Evolutionary conservation across 2,888 invertebrate genomes (phyloP).

Genomic region (Doris montereyensis): DNA sequence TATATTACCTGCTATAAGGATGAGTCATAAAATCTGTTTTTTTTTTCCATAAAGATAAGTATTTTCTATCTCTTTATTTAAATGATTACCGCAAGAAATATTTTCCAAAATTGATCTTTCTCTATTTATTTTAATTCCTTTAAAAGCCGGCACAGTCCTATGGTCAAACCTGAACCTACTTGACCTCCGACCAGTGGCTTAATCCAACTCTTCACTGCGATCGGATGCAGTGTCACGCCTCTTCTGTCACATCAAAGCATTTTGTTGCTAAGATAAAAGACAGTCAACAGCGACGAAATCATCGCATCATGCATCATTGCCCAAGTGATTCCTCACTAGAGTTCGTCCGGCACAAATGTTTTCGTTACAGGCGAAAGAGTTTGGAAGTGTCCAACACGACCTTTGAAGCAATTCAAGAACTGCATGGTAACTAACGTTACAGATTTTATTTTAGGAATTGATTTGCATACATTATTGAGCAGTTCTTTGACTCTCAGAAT

Average conservation of each 20-base stretch:
- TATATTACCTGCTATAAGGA: no score
- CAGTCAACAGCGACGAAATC: constrained; percentile 48
- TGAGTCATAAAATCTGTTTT: no score
- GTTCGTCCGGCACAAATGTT: constrained; percentile 42
- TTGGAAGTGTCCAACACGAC: not conserved
- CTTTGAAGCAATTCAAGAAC: constrained; percentile 1
- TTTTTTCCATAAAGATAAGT: no score
- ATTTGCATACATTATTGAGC: no score
- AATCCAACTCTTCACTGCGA: constrained; percentile 43
- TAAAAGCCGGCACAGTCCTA: constrained; percentile 45
- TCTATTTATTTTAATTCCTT: not conserved
- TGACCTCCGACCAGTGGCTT: constrained; percentile 51
- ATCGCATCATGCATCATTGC: constrained; percentile 44
- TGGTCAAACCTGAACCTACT: constrained; percentile 53
- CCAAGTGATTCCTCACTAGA: constrained; percentile 47
- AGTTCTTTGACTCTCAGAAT: no score
- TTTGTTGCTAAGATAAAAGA: constrained; percentile 53
- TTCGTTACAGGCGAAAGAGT: constrained; percentile 42
- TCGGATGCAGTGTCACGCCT: constrained; percentile 4
- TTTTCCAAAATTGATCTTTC: not conserved
- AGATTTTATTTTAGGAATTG: no score
- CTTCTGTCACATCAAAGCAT: constrained; percentile 48
- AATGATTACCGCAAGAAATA: no score
- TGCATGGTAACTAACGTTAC: constrained; percentile 7
- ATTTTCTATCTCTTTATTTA: no score